These are phyloP conservation scores for Chrysotoxum bicinctum DNA, from an alignment of 2,888 invertebrate genomes.

Conservation along the genomic window DNA sequence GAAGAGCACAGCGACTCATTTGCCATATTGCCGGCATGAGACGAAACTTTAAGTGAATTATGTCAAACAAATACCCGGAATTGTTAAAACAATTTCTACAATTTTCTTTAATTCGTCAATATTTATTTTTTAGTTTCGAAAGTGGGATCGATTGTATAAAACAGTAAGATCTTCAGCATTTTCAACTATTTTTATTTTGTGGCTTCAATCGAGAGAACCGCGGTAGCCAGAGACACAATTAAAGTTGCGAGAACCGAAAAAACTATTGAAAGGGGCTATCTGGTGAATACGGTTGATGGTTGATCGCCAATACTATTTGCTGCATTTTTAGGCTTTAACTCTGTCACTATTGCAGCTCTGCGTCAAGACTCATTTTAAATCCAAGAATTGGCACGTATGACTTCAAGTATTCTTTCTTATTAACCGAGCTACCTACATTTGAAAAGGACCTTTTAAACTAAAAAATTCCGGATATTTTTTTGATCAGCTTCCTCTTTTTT, in stretches of 20 bases:
- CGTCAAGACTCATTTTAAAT: not conserved
- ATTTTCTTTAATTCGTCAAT: too few relatives aligned
- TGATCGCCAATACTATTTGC: not conserved
- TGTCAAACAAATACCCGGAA: not conserved
- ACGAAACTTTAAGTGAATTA: constrained; percentile 73
- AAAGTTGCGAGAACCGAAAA: too few relatives aligned
- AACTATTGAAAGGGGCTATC: not conserved
- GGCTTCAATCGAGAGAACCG: not conserved
- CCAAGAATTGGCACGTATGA: not conserved
- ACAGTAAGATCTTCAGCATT: not conserved
- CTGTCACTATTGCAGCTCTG: too few relatives aligned
- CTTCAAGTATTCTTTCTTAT: not conserved
- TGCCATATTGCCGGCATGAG: constrained; percentile 75
- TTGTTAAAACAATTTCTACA: not conserved
- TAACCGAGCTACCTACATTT: not conserved
- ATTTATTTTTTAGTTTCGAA: not conserved
- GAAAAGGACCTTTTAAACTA: too few relatives aligned
- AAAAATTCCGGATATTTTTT: not conserved
- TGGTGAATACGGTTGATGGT: not conserved
- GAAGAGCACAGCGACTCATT: constrained; percentile 69
- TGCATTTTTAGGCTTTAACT: not conserved
- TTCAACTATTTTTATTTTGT: not conserved
- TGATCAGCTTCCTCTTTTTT: not conserved
- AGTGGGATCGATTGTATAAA: not conserved
- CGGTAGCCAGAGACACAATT: too few relatives aligned